A percentile compares a stretch with the other conserved stretches of the same genome.
These are phyloP conservation scores for Drosophila siamana DNA, from an alignment of 2,888 invertebrate genomes.

Conservation along the genomic window DNA sequence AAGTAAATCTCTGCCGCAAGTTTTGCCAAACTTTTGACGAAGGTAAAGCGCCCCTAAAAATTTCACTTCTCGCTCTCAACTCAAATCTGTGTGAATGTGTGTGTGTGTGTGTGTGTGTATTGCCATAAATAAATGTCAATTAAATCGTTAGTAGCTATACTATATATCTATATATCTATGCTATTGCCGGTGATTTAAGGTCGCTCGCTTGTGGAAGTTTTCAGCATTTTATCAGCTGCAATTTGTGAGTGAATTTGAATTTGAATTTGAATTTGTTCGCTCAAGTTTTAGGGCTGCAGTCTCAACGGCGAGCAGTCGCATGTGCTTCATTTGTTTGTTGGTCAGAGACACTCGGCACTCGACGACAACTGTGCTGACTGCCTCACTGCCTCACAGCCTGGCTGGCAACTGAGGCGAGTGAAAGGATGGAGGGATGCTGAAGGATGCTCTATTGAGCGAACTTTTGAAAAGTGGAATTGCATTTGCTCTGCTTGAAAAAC, in stretches of 20 bases:
- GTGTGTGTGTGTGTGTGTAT: too few relatives aligned
- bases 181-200: conserved; percentile 2
- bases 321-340: conserved; percentile 76
- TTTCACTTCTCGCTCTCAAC: conserved; percentile 31
- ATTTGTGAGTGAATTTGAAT: conserved; percentile 47
- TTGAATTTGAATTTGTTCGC: conserved; percentile 62
- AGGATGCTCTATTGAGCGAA: conserved; percentile 58
- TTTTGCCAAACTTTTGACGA: conserved; percentile 43
- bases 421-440: neutral
- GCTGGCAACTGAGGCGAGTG: neutral
- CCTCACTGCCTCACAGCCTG: neutral
- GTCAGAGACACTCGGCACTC: conserved; percentile 59
- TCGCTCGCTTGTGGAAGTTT: neutral
- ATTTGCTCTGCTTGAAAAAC: conserved; percentile 80
- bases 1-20: conserved; percentile 30
- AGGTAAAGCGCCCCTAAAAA: conserved; percentile 53
- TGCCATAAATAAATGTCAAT: conserved; percentile 46
- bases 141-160: conserved; percentile 3
- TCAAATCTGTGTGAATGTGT: too few relatives aligned
- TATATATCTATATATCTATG: too few relatives aligned
- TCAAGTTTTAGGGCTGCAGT: conserved; percentile 47
- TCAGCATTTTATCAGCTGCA: conserved; percentile 64
- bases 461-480: conserved; percentile 76
- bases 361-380: conserved; percentile 56
- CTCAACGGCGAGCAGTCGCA: conserved; percentile 44